A percentile compares a stretch with the other conserved stretches of the same genome.
phyloP scores from a whole-genome alignment of 2,888 invertebrate genomes.

The Alloplasta piceator region DNA sequence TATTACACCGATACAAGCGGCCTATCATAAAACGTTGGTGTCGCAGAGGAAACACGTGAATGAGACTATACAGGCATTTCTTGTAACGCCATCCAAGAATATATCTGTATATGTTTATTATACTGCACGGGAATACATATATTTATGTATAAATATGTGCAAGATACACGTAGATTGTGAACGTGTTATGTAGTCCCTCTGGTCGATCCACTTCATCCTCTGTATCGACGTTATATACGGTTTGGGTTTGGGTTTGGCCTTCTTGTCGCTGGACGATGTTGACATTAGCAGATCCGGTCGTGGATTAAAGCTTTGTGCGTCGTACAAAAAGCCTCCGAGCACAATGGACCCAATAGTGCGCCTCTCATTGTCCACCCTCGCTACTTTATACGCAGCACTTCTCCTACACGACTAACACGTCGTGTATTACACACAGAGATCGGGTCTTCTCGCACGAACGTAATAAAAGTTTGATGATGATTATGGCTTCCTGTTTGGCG shows the following conservation, averaged over 20 bases:
- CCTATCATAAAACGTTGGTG: constrained; percentile 10
- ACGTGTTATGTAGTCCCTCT: constrained; percentile 12
- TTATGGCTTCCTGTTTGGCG: constrained; percentile 42
- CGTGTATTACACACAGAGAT: constrained; percentile 62
- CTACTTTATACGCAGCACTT: constrained; percentile 70
- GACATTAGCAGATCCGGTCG: constrained; percentile 81
- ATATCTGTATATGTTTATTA: constrained; percentile 7
- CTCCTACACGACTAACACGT: constrained; percentile 33
- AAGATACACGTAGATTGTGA: constrained; percentile 18
- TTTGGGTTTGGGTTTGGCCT: too few relatives aligned
- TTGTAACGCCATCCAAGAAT: not conserved
- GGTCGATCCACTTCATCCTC: constrained; percentile 20
- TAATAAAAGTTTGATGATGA: constrained; percentile 77
- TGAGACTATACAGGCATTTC: constrained; percentile 1
- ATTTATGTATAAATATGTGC: not conserved
- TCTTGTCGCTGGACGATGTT: constrained; percentile 75
- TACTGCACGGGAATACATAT: constrained; percentile 8
- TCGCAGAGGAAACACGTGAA: constrained; percentile 16
- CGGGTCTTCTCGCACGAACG: constrained; percentile 60
- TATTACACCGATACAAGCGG: not conserved
- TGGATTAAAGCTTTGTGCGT: constrained; percentile 82
- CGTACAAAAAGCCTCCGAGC: constrained; percentile 75
- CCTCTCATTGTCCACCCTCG: constrained; percentile 72
- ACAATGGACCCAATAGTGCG: constrained; percentile 73
- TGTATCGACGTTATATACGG: constrained; percentile 11